phyloP scores from a whole-genome alignment of 2,113 vertebrate genomes.

The Podarcis cretensis region DNA sequence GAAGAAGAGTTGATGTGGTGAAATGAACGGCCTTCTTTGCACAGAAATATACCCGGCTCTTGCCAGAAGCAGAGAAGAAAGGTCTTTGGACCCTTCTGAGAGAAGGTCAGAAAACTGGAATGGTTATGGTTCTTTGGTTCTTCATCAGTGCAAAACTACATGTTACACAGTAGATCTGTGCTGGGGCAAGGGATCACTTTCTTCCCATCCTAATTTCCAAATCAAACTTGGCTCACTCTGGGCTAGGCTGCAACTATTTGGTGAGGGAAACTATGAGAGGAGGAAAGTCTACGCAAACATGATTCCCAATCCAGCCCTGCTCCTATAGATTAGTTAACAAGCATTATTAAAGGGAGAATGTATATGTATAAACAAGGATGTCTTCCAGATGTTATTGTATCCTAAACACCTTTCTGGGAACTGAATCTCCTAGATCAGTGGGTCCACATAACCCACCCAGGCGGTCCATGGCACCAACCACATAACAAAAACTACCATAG shows the following conservation, averaged over 20 bases:
- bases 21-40: not conserved
- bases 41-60: not conserved
- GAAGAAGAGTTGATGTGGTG: not conserved
- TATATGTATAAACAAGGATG: not conserved
- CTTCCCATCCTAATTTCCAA: not conserved
- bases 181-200: not conserved
- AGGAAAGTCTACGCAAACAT: not conserved
- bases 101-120: not conserved
- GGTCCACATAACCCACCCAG: too few relatives aligned
- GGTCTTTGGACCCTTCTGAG: not conserved
- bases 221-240: not conserved
- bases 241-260: not conserved
- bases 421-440: not conserved
- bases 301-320: not conserved
- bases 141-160: not conserved
- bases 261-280: not conserved
- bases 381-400: not conserved
- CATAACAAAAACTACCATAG: too few relatives aligned
- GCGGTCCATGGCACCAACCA: too few relatives aligned
- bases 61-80: not conserved
- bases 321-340: not conserved
- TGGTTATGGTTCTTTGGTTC: not conserved
- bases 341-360: not conserved
- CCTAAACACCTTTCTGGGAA: not conserved
- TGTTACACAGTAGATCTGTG: not conserved